A percentile compares a stretch with the other conserved stretches of the same genome.
Conservation (phyloP, 92 coral and sea anemone species). For the Siderastrea radians region DNA sequence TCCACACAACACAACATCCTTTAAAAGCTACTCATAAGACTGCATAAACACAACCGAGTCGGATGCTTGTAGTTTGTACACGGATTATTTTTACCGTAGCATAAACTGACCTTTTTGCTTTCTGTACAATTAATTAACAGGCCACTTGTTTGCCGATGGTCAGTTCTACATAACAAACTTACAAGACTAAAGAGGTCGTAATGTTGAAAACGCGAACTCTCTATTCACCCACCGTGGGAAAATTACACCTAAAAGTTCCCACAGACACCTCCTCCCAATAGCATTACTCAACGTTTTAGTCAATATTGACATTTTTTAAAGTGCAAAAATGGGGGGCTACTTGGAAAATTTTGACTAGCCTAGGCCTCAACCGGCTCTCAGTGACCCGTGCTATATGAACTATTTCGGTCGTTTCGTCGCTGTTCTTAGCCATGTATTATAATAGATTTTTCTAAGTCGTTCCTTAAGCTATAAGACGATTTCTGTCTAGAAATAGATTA, state of each 20-base stretch:
- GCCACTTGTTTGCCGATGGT: conserved; percentile 15
- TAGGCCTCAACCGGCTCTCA: conserved; percentile 8
- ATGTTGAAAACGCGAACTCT: neutral
- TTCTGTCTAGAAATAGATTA: conserved; percentile 59
- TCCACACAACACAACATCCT: neutral
- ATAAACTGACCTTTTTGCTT: conserved; percentile 43
- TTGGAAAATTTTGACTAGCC: conserved; percentile 5
- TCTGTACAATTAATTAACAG: neutral
- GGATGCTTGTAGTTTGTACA: conserved; percentile 1
- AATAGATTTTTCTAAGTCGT: conserved; percentile 40
- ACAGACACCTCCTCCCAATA: conserved; percentile 25
- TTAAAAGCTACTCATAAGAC: conserved; percentile 1
- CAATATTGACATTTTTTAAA: conserved; percentile 43
- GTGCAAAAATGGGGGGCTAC: conserved; percentile 41
- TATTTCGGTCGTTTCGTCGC: conserved; percentile 28
- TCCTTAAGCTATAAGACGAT: conserved; percentile 42
- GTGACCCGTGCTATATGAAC: neutral
- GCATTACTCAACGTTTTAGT: conserved; percentile 26
- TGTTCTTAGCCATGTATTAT: conserved; percentile 35
- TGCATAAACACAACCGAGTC: conserved; percentile 6
- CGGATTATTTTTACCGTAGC: conserved; percentile 2
- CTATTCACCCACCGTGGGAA: conserved; percentile 42
- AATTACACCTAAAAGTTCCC: conserved; percentile 42
- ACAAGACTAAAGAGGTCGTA: neutral
- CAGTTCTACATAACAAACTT: conserved; percentile 6